Percentiles rank a stretch among this genome's conserved stretches.
Evolutionary conservation across 2,888 invertebrate species (phyloP).

Genomic region (Aspidiotus rigidus): DNA sequence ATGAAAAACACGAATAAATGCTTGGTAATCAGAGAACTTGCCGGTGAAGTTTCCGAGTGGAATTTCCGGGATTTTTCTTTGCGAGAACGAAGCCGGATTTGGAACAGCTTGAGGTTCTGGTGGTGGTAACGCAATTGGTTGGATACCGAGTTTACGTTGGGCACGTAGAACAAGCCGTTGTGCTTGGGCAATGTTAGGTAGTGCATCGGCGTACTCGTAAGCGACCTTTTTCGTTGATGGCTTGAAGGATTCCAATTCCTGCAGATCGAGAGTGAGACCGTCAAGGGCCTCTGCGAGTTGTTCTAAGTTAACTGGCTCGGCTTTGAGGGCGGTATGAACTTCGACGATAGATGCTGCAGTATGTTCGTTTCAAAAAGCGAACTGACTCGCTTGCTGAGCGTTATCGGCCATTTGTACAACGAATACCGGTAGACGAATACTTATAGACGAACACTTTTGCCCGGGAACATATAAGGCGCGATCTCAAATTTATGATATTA

Average conservation of each 20-base stretch:
- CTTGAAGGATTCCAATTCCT: neutral
- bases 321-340: neutral
- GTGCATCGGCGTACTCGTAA: neutral
- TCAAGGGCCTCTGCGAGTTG: neutral
- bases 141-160: too few species aligned
- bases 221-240: neutral
- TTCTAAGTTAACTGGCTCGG: neutral
- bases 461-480: too few species aligned
- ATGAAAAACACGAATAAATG: neutral
- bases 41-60: neutral
- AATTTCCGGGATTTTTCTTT: neutral
- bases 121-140: neutral
- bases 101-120: neutral
- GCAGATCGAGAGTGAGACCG: neutral
- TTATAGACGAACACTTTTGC: too few species aligned
- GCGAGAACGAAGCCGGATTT: fast-evolving
- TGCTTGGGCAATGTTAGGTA: neutral
- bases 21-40: neutral
- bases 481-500: too few species aligned
- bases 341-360: neutral
- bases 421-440: too few species aligned
- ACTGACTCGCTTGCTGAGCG: too few species aligned
- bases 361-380: too few species aligned
- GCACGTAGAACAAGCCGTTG: too few species aligned
- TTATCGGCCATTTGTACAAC: too few species aligned